Evolutionary conservation across 2,797 vertebrate genomes (phyloP).

Genomic region (Microhierax caerulescens): DNA sequence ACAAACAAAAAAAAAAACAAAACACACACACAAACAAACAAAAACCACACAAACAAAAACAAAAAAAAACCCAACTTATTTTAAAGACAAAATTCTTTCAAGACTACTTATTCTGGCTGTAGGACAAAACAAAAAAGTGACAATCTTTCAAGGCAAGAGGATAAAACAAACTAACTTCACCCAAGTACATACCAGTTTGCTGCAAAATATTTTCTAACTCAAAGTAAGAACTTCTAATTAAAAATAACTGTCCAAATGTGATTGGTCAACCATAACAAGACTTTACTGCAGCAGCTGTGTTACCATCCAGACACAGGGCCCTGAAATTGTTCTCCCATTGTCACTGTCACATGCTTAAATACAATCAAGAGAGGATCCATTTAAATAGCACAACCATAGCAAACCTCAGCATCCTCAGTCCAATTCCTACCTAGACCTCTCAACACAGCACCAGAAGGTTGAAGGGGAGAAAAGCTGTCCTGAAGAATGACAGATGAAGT

Average conservation of each 20-base stretch:
- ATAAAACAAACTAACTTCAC: constrained; percentile 17
- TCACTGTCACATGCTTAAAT: constrained; percentile 19
- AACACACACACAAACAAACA: too few species aligned
- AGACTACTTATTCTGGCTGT: neutral
- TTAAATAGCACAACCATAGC: constrained; percentile 17
- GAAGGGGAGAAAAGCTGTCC: neutral
- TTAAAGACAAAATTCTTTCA: neutral
- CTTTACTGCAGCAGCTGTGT: neutral
- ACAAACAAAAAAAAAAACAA: too few species aligned
- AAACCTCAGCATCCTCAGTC: neutral
- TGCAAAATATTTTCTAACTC: neutral
- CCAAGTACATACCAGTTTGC: neutral
- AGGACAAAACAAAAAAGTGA: neutral
- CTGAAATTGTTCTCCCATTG: neutral
- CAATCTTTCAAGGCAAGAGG: neutral
- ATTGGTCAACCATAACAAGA: neutral
- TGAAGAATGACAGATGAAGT: neutral
- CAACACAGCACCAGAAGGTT: neutral
- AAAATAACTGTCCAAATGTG: neutral
- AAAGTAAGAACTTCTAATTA: neutral
- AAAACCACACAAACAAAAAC: too few species aligned
- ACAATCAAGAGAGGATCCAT: constrained; percentile 28
- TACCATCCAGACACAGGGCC: neutral
- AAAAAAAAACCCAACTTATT: neutral
- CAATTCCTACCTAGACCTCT: neutral